Conservation (phyloP, 2,888 invertebrate species). For the Drosophila borealis region DNA sequence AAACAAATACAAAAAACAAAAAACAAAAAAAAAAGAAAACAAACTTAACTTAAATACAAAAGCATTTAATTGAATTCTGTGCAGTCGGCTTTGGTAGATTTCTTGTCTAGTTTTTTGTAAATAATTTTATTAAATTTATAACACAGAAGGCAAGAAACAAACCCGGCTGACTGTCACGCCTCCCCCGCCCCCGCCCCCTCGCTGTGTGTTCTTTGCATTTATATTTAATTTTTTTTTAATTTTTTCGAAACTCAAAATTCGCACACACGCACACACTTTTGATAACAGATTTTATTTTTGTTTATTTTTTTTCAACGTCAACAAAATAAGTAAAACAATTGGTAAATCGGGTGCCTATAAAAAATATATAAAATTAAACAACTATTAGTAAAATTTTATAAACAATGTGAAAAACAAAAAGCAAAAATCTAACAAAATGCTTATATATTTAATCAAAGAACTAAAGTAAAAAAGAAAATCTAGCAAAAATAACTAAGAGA, state of each 20-base stretch:
- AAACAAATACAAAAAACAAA: conserved; percentile 54
- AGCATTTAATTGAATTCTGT: conserved; percentile 46
- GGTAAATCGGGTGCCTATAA: conserved; percentile 85
- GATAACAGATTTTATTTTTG: conserved; percentile 34
- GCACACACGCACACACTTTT: conserved; percentile 45
- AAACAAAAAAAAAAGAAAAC: conserved; percentile 46
- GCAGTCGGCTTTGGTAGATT: conserved; percentile 17
- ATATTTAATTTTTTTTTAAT: conserved; percentile 20
- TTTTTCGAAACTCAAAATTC: conserved; percentile 47
- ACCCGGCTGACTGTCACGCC: conserved; percentile 33
- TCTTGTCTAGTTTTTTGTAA: conserved; percentile 66
- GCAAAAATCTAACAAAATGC: conserved; percentile 37
- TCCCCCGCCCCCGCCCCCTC: neutral
- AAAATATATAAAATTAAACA: conserved; percentile 76
- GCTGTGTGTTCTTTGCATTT: conserved; percentile 34
- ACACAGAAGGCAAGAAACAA: conserved; percentile 43
- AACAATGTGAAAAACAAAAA: conserved; percentile 42
- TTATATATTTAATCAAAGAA: conserved; percentile 72
- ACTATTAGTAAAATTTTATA: conserved; percentile 83
- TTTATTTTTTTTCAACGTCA: conserved; percentile 37
- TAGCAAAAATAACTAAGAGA: conserved; percentile 37
- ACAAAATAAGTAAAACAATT: conserved; percentile 70
- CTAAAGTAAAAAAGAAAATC: conserved; percentile 52
- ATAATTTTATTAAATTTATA: conserved; percentile 80
- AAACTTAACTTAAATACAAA: conserved; percentile 39